Evolutionary conservation across 2,113 vertebrate genomes (phyloP).

Genomic region (Ailuropoda melanoleuca): DNA sequence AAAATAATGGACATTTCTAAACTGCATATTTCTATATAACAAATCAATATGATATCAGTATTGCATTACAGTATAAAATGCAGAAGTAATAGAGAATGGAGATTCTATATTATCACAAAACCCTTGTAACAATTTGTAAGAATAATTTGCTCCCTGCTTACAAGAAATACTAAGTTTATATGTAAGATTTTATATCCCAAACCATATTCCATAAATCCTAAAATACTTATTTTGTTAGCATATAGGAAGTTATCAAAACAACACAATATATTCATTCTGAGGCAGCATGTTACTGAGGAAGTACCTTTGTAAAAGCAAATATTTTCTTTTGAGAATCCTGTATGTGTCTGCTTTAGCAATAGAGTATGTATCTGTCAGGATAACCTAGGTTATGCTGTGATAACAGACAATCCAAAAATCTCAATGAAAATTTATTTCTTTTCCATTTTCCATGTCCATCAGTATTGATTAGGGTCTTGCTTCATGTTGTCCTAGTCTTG

Average conservation of each 20-base stretch:
- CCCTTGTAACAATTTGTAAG: background rate
- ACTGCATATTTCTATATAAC: background rate
- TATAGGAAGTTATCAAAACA: background rate
- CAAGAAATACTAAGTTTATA: background rate
- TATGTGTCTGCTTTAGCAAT: background rate
- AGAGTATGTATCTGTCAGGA: background rate
- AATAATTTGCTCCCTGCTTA: background rate
- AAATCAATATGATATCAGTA: background rate
- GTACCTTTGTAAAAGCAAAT: background rate
- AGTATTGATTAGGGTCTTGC: fast-evolving
- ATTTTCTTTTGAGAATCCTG: background rate
- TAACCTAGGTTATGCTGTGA: background rate
- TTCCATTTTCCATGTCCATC: background rate
- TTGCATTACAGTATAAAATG: background rate
- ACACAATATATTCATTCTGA: background rate
- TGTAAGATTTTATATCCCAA: background rate
- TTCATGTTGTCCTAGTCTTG: background rate
- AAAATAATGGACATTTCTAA: background rate
- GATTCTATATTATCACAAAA: background rate
- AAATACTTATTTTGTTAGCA: slow-evolving; percentile 12
- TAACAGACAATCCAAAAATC: background rate
- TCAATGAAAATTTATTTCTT: background rate
- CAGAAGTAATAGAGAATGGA: background rate
- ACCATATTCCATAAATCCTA: background rate
- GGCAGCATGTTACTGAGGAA: background rate